Base-by-base conservation (phyloP, 2,797 vertebrate genomes). In the Mastacembelus armatus region DNA sequence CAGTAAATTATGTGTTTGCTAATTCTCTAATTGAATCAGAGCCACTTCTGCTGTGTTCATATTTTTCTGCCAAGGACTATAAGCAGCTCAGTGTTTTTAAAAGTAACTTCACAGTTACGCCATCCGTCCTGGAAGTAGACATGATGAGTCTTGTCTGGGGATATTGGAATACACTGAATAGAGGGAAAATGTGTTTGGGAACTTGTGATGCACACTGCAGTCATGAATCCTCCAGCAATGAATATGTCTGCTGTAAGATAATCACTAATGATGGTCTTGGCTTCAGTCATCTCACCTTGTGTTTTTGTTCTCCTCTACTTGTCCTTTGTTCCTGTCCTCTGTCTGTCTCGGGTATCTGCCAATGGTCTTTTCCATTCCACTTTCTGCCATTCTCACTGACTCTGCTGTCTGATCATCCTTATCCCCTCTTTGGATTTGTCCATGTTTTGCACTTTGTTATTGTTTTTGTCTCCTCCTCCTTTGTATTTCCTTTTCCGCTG, bases 181-280 rank as follows among this genome's bases (percentile, higher is more conserved):
- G 16, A 52, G 32, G 32, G 22, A n/a, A 47, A 10, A 35, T 15
- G 24, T 22, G 38, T 55, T 51, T 14, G n/a, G n/a, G 30, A 60
- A 44, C 14, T 33, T 44, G 47, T 70, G 56, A 65, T 16, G 40
- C 19, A 54, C 33, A 36, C 18, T 2, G 5, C 42, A 43, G 36
- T 71, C 39, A 66, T 42, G 43, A 55, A 51, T 54, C n/a, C 12
- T 32, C 14, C 12, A 44, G 47, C 18, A 54, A 44, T 63, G 15
- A 32, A 49, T 52, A 47, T 60, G 49, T 71, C 49, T 61, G 40
- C 45, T 68, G 45, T 33, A 58, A 78, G 35, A 75, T 57, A 8
- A 75, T 62, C 50, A 50, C 38, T 58, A 29, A 26, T 58, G 36
- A 8, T 42, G 63, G 35, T 67, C 5, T 49, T 55, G 32, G 16